phyloP scores from a whole-genome alignment of 1,140 invertebrate species.

The Coptotermes formosanus region DNA sequence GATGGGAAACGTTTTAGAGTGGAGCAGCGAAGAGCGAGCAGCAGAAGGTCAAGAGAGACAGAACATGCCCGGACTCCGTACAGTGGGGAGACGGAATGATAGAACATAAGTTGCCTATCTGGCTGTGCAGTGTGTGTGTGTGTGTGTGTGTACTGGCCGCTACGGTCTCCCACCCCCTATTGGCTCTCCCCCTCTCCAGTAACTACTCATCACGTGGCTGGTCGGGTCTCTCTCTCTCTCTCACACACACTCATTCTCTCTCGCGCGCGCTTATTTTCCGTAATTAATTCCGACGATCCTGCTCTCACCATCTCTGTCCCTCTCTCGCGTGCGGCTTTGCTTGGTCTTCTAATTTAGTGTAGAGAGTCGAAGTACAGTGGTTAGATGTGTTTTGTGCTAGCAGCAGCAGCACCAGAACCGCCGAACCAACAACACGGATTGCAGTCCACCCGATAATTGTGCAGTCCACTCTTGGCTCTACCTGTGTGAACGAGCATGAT shows the following conservation, averaged over 20 bases:
- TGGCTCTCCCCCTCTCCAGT: not conserved
- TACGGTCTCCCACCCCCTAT: not conserved
- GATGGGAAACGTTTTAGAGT: not conserved
- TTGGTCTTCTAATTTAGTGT: constrained; percentile 19
- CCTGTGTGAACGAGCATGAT: not conserved
- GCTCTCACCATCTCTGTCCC: constrained; percentile 3
- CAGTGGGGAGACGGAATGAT: not conserved
- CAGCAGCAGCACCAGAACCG: not conserved
- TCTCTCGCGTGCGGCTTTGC: constrained; percentile 5
- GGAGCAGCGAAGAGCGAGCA: not conserved
- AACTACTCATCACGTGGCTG: constrained; percentile 8
- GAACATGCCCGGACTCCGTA: no score
- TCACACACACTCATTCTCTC: not conserved
- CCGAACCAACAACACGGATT: not conserved
- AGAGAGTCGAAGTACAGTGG: not conserved
- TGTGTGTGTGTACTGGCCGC: not conserved
- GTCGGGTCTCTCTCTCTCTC: not conserved
- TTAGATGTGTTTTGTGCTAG: not conserved
- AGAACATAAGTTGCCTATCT: not conserved
- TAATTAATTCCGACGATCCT: constrained; percentile 28
- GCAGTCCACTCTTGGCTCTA: not conserved
- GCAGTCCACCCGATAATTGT: not conserved
- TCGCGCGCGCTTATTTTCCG: constrained; percentile 27
- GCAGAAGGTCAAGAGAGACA: no score
- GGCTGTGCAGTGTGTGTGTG: not conserved